Conservation (phyloP, 2,888 invertebrate species). For the Dryobota labecula region DNA sequence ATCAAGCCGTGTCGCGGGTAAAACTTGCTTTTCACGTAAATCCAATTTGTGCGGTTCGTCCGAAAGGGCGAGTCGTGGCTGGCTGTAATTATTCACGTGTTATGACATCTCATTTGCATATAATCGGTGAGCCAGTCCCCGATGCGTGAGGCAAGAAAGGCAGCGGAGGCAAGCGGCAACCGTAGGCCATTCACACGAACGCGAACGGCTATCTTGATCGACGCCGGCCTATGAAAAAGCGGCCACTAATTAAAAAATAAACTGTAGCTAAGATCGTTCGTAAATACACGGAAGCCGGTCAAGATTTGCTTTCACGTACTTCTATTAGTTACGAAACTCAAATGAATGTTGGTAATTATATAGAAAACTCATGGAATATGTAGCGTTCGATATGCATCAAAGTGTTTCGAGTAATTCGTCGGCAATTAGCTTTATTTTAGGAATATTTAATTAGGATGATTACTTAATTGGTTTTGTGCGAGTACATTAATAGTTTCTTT, state of each 20-base stretch:
- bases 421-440: conserved; percentile 36
- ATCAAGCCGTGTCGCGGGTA: conserved; percentile 80
- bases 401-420: conserved; percentile 32
- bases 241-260: conserved; percentile 89
- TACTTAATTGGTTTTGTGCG: conserved; percentile 39
- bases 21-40: conserved; percentile 89
- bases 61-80: conserved; percentile 89
- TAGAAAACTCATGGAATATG: conserved; percentile 48
- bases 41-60: conserved; percentile 87
- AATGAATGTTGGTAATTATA: conserved; percentile 60
- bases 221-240: conserved; percentile 88
- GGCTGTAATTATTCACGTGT: conserved; percentile 90
- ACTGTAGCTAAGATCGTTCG: conserved; percentile 84
- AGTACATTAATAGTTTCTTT: conserved; percentile 19
- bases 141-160: conserved; percentile 87
- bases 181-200: conserved; percentile 90
- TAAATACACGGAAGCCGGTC: conserved; percentile 85
- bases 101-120: conserved; percentile 91
- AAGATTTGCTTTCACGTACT: conserved; percentile 78
- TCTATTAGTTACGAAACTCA: conserved; percentile 67
- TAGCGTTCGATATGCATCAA: conserved; percentile 42
- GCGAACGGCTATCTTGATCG: conserved; percentile 85
- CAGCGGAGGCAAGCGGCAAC: conserved; percentile 83
- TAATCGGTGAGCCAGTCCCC: conserved; percentile 86
- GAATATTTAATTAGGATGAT: conserved; percentile 32